These are phyloP conservation scores for Tenrec ecaudatus DNA, from an alignment of 2,113 vertebrate species.

Conservation along the genomic window DNA sequence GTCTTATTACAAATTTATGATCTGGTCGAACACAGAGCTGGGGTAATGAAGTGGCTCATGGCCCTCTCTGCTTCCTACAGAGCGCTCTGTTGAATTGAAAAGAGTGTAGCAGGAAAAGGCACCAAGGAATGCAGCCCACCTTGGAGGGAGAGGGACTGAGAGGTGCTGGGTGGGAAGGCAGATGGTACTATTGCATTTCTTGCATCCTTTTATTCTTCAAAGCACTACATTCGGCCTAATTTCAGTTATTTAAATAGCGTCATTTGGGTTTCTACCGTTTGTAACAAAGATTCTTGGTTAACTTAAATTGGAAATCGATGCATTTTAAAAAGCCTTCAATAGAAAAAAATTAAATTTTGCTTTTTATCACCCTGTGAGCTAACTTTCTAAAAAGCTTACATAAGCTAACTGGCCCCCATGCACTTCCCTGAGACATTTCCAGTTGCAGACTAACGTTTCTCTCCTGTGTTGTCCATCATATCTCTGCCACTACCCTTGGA, in stretches of 20 bases:
- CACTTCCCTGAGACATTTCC: constrained; percentile 1
- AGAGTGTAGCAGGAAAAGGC: not conserved
- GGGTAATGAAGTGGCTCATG: not conserved
- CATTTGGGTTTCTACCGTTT: not conserved
- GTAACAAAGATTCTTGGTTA: not conserved
- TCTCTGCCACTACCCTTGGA: not conserved
- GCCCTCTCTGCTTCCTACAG: not conserved
- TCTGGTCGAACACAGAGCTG: not conserved
- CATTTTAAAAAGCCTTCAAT: not conserved
- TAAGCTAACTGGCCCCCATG: not conserved
- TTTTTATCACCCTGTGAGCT: not conserved
- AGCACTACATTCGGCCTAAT: not conserved
- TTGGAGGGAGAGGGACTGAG: accelerated
- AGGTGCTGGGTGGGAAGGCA: accelerated
- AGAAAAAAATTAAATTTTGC: constrained; percentile 2
- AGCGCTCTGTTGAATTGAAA: not conserved
- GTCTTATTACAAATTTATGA: not conserved
- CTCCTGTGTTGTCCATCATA: not conserved
- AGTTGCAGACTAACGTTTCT: not conserved
- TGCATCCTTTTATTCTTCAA: not conserved
- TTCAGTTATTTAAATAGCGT: not conserved
- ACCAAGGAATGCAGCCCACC: not conserved
- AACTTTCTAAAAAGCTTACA: not conserved
- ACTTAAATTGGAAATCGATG: not conserved
- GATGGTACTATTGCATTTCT: not conserved